A percentile compares a stretch with the other conserved stretches of the same genome.
Conservation (phyloP, 1,140 invertebrate genomes). For the Calliphora vicina region DNA sequence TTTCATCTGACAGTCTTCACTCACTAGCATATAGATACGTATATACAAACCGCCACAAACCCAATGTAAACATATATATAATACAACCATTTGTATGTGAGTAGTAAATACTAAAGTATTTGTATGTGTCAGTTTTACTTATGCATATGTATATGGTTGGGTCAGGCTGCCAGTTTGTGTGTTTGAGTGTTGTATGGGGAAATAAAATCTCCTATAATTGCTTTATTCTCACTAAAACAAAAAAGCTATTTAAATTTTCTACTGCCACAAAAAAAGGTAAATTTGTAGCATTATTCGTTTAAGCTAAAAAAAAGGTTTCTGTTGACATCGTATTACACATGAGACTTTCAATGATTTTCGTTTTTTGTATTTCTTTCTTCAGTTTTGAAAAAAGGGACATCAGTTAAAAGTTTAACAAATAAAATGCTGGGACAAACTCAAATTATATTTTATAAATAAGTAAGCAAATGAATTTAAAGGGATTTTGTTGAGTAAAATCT, state of each 20-base stretch:
- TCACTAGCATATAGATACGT: background rate
- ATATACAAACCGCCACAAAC: too few relatives aligned
- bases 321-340: conserved; percentile 7
- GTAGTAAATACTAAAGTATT: too few relatives aligned
- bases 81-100: too few relatives aligned
- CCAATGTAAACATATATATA: too few relatives aligned
- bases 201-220: background rate
- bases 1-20: conserved; percentile 21
- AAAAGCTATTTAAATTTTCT: background rate
- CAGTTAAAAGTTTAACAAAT: background rate
- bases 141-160: too few relatives aligned
- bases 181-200: background rate
- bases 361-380: background rate
- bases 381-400: background rate
- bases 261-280: background rate
- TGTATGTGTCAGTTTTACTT: too few relatives aligned
- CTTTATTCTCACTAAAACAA: conserved; percentile 20
- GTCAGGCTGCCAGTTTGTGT: background rate
- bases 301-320: background rate
- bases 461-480: background rate
- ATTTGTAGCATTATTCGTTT: background rate
- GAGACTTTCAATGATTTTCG: background rate
- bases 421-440: background rate
- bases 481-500: background rate
- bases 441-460: background rate